Percentiles rank a stretch among this genome's conserved stretches.
Conservation (phyloP, 2,797 vertebrate species). For the Vultur gryphus region DNA sequence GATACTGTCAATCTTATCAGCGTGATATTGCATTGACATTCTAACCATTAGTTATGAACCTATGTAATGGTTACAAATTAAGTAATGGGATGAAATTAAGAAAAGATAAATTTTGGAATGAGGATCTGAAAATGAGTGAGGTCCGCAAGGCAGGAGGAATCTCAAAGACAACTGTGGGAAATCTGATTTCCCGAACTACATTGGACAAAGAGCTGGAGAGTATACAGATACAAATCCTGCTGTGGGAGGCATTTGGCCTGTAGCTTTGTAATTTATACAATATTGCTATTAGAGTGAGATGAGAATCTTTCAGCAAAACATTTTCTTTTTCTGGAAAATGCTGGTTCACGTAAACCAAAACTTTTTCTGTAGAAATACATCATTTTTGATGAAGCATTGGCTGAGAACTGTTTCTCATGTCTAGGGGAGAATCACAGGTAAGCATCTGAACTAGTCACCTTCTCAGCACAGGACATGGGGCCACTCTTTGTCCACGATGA, state of each 20-base stretch:
- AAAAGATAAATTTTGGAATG: background rate
- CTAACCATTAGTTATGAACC: background rate
- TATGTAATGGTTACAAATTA: background rate
- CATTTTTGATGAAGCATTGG: background rate
- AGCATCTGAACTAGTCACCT: background rate
- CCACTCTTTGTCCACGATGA: background rate
- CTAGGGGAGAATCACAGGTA: background rate
- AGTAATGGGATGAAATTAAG: background rate
- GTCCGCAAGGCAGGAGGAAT: background rate
- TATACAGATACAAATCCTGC: background rate
- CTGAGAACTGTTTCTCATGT: background rate
- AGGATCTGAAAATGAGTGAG: background rate
- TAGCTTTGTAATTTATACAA: background rate
- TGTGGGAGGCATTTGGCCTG: background rate
- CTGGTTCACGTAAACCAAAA: background rate
- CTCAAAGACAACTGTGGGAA: background rate
- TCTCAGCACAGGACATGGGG: background rate
- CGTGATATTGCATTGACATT: background rate
- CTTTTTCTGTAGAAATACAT: background rate
- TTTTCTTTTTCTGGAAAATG: background rate
- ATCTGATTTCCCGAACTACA: background rate
- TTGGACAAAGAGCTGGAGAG: background rate
- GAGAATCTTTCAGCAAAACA: background rate
- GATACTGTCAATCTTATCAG: slow-evolving; percentile 22
- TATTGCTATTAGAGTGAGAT: background rate